Percentiles rank a stretch among this genome's conserved stretches.
Conservation (phyloP, 2,888 invertebrate species). For the Acleris laterana region DNA sequence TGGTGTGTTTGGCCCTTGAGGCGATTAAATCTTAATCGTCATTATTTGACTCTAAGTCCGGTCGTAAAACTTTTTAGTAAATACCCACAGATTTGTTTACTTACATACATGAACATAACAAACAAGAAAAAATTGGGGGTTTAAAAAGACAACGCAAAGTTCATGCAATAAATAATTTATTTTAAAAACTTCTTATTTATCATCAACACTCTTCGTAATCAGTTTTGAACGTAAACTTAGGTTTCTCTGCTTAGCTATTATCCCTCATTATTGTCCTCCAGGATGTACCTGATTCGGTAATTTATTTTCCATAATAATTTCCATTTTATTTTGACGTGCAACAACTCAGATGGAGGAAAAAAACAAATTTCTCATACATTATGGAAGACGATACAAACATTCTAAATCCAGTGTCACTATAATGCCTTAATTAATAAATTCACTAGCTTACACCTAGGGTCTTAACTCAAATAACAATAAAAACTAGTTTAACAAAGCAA, state of each 20-base stretch:
- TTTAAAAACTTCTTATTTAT: conserved; percentile 76
- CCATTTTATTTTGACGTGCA: conserved; percentile 43
- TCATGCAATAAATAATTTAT: conserved; percentile 83
- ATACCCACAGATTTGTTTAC: too few species aligned
- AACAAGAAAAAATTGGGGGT: too few species aligned
- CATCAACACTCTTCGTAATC: conserved; percentile 69
- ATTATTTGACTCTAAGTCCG: too few species aligned
- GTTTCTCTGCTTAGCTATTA: conserved; percentile 77
- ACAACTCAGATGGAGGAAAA: conserved; percentile 52
- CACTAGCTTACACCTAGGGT: conserved; percentile 34
- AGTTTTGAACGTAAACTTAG: conserved; percentile 75
- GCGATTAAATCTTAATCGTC: too few species aligned
- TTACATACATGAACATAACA: too few species aligned
- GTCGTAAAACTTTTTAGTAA: too few species aligned
- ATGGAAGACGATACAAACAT: conserved; percentile 80
- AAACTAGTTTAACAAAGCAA: conserved; percentile 37
- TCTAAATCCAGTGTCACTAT: conserved; percentile 57
- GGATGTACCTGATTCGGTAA: conserved; percentile 72
- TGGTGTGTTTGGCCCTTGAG: too few species aligned
- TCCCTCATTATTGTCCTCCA: conserved; percentile 83
- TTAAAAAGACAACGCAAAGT: conserved; percentile 51
- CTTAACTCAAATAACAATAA: conserved; percentile 25
- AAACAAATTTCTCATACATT: conserved; percentile 67
- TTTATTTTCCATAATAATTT: conserved; percentile 52
- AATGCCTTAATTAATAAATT: conserved; percentile 40